These are phyloP conservation scores for Chrysolina oricalcia DNA, from an alignment of 2,888 invertebrate species.

Conservation along the genomic window DNA sequence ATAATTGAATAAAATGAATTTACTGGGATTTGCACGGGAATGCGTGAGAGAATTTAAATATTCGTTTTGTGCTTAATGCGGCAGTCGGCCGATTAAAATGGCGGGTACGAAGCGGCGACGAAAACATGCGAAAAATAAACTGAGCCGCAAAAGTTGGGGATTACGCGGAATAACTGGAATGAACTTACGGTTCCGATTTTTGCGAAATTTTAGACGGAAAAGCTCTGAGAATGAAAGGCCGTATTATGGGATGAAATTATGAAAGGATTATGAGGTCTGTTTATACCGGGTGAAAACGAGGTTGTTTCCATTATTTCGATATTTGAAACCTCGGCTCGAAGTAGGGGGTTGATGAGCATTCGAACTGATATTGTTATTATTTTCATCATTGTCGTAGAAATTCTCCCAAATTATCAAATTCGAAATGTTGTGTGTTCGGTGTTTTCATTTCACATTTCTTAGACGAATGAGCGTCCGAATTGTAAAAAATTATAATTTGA, in stretches of 20 bases:
- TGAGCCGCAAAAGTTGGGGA: conserved; percentile 9
- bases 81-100: conserved; percentile 48
- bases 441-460: too few species aligned
- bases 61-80: conserved; percentile 40
- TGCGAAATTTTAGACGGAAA: background rate
- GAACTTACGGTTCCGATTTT: conserved; percentile 13
- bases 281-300: background rate
- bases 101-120: conserved; percentile 4
- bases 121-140: conserved; percentile 13
- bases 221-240: background rate
- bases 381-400: too few species aligned
- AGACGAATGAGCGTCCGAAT: too few species aligned
- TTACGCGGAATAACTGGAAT: conserved; percentile 14
- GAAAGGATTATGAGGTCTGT: background rate
- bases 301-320: background rate
- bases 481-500: too few species aligned
- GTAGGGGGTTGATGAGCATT: too few species aligned
- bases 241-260: background rate
- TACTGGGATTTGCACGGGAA: conserved; percentile 63
- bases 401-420: too few species aligned
- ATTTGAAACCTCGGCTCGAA: too few species aligned
- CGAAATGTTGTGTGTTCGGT: too few species aligned
- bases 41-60: conserved; percentile 62
- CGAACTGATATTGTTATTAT: too few species aligned
- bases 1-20: conserved; percentile 64